Base-by-base conservation (phyloP, 2,797 vertebrate species). In the Pristis pectinata region DNA sequence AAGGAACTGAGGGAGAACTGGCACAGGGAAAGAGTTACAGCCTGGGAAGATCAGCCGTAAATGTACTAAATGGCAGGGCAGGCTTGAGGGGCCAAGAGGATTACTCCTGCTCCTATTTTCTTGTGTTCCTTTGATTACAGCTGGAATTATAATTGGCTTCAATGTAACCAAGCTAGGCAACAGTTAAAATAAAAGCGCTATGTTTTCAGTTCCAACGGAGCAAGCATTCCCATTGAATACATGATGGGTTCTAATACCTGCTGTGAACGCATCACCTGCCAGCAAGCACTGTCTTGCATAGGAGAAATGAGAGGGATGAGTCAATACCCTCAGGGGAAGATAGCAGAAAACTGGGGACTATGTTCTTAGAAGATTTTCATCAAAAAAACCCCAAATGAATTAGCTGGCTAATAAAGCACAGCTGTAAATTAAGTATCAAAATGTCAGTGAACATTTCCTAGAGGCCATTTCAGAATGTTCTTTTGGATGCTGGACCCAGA, bases 351-450 rank as follows among this genome's bases (percentile, higher is more conserved):
- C 87, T 67, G n/a, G n/a, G 87, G 19, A 67, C 37, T 53, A 67
- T 41, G 61, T 67, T 67, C 87, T 67, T 24, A 2, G 59, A 67
- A 91, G 61, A 67, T 67, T 91, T 91, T 67, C 19, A 10, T 67
- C 56, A 89, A 61, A 61, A 49, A 87, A 61, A 56, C 64, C 15
- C 17, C 11, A 6, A 41, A 41, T 22, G 1, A 91, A 91, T 91
- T 64, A 91, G 87, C n/a, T 41, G 53, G 61, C 19, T 61, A 67
- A 91, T 67, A 91, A 91, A 67, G 59, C 87, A 91, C 19, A 91
- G 24, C n/a, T 91, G 87, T 37, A 67, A 59, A 56, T 56, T 87
- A 91, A 67, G 87, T 91, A 41, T 41, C 19, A 91, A 91, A 91
- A 91, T 67, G 87, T 41, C 87, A 67, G n/a, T 67, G 59, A 22